phyloP scores from a whole-genome alignment of 1,140 invertebrate genomes.

The Mizuhopecten yessoensis region DNA sequence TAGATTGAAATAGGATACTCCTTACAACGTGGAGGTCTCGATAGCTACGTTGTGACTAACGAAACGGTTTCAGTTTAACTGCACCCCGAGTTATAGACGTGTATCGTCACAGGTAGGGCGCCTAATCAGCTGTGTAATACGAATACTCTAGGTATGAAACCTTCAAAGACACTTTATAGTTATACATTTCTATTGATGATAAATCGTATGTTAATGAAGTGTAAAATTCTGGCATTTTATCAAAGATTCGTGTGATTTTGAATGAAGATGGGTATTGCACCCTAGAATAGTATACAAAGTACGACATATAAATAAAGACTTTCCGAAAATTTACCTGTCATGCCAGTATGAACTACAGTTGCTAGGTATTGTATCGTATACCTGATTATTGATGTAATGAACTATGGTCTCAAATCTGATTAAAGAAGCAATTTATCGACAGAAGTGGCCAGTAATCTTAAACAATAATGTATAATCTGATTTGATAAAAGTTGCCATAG shows the following conservation, averaged over 20 bases:
- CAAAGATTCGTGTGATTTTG: background rate
- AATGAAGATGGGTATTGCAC: background rate
- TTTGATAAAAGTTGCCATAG: too few relatives aligned
- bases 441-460: too few relatives aligned
- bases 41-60: background rate
- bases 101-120: background rate
- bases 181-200: background rate
- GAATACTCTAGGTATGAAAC: background rate
- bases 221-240: background rate
- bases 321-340: too few relatives aligned
- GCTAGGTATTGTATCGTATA: too few relatives aligned
- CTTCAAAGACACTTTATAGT: background rate
- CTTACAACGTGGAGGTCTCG: background rate
- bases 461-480: too few relatives aligned
- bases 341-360: too few relatives aligned
- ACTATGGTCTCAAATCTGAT: too few relatives aligned
- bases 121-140: constrained; percentile 3
- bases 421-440: too few relatives aligned
- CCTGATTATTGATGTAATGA: too few relatives aligned
- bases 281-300: too few relatives aligned
- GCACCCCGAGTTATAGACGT: background rate
- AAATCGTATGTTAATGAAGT: background rate
- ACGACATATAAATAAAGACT: too few relatives aligned
- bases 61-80: background rate
- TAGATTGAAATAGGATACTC: background rate